A percentile compares a stretch with the other conserved stretches of the same genome.
These are phyloP conservation scores for Atopsyche davidsoni DNA, from an alignment of 1,140 invertebrate genomes.

Conservation along the genomic window DNA sequence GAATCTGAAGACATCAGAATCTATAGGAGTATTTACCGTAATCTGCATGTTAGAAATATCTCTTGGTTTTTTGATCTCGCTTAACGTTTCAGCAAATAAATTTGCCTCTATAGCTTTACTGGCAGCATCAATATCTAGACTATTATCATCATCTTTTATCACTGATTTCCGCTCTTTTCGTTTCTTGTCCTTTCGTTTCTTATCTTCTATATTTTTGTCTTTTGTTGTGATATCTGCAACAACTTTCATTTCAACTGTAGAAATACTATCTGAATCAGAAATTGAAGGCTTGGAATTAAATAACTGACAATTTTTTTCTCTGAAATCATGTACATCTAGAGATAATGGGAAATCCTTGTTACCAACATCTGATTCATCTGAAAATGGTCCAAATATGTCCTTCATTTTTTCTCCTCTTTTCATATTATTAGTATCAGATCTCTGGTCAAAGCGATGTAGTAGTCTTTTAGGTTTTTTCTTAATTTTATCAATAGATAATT, in stretches of 20 bases:
- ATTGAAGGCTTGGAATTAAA: conserved; percentile 18
- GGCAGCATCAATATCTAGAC: conserved; percentile 71
- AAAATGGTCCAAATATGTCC: conserved; percentile 79
- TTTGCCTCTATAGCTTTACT: conserved; percentile 74
- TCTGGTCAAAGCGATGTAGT: conserved; percentile 32
- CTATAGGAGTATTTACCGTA: conserved; percentile 32
- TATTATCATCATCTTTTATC: conserved; percentile 63
- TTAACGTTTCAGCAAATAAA: conserved; percentile 55
- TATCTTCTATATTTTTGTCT: conserved; percentile 48
- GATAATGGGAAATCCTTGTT: conserved; percentile 15
- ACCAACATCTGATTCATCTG: conserved; percentile 59
- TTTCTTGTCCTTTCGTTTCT: conserved; percentile 63
- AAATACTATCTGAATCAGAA: conserved; percentile 20
- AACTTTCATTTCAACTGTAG: conserved; percentile 27
- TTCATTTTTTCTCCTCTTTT: conserved; percentile 74
- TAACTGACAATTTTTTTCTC: conserved; percentile 22
- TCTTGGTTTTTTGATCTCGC: conserved; percentile 37
- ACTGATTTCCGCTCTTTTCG: conserved; percentile 54
- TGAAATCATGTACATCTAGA: conserved; percentile 13
- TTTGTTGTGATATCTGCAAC: conserved; percentile 36
- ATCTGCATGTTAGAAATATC: conserved; percentile 36
- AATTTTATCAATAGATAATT: conserved; percentile 48
- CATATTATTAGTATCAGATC: conserved; percentile 32
- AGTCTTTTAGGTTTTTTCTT: conserved; percentile 52
- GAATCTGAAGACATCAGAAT: conserved; percentile 53